A percentile compares a stretch with the other conserved stretches of the same genome.
Conservation (phyloP, 2,888 invertebrate species). For the Ferdinandea cuprea region DNA sequence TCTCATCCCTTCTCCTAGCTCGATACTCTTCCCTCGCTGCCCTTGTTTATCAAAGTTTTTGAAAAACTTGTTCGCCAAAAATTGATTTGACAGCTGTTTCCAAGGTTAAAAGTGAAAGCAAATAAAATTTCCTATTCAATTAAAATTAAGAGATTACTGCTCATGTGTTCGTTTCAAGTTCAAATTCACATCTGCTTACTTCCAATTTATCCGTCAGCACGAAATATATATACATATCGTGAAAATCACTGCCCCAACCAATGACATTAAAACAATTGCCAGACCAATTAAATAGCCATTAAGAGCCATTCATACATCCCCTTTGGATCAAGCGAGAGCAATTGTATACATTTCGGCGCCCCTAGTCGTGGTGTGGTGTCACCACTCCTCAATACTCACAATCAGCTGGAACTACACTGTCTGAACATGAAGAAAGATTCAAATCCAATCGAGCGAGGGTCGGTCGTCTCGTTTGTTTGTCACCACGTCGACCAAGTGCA, state of each 20-base stretch:
- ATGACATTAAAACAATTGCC: slow-evolving; percentile 42
- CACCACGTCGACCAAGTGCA: slow-evolving; percentile 49
- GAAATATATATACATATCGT: neutral
- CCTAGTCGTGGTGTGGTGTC: neutral
- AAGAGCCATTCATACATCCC: slow-evolving; percentile 38
- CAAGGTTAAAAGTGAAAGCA: too few relatives aligned
- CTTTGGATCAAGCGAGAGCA: slow-evolving; percentile 5
- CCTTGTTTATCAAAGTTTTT: too few relatives aligned
- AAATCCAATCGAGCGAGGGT: slow-evolving; percentile 20
- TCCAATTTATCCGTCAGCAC: neutral
- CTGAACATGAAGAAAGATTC: slow-evolving; percentile 10
- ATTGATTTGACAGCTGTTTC: too few relatives aligned
- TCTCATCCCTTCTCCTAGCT: too few relatives aligned
- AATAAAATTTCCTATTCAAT: slow-evolving; percentile 10
- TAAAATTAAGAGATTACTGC: neutral
- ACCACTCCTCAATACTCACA: slow-evolving; percentile 14
- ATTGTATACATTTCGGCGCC: slow-evolving; percentile 25
- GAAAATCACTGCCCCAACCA: slow-evolving; percentile 36
- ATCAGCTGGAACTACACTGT: neutral
- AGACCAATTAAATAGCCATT: slow-evolving; percentile 52
- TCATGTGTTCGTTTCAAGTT: slow-evolving; percentile 4
- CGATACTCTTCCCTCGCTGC: too few relatives aligned
- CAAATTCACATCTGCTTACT: neutral
- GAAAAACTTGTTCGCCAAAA: too few relatives aligned
- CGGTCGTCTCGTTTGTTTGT: slow-evolving; percentile 11